Conservation (phyloP, 2,888 invertebrate genomes). For the Zygothrica quintamaculata region DNA sequence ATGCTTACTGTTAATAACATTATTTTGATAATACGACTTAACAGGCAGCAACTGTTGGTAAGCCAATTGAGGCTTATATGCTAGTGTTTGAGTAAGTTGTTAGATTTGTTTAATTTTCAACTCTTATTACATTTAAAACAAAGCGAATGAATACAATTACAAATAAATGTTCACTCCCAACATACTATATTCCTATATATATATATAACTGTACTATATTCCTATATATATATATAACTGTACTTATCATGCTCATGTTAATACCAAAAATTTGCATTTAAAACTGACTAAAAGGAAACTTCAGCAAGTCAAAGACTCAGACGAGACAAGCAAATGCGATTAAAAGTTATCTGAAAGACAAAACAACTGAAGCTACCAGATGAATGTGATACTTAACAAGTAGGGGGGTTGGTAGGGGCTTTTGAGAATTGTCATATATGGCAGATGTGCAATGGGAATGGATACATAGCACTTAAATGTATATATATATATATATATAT, state of each 20-base stretch:
- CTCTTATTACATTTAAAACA: no score
- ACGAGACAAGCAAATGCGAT: constrained; percentile 61
- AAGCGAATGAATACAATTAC: no score
- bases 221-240: no score
- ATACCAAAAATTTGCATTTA: constrained; percentile 53
- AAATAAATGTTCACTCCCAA: no score
- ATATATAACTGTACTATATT: no score
- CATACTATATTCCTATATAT: no score
- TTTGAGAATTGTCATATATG: constrained; percentile 24
- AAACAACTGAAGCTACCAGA: constrained; percentile 49
- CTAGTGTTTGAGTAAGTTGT: no score
- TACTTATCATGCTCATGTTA: constrained; percentile 33
- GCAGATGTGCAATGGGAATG: constrained; percentile 37
- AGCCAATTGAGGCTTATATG: no score
- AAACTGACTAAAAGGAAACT: constrained; percentile 22
- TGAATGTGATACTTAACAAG: constrained; percentile 55
- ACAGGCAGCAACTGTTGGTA: no score
- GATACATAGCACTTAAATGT: background rate
- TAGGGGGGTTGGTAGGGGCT: background rate
- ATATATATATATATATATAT: background rate
- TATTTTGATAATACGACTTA: no score
- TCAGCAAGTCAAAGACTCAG: constrained; percentile 18
- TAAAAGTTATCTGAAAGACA: constrained; percentile 53
- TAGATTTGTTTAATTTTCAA: no score
- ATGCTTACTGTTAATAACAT: no score